phyloP scores from a whole-genome alignment of 92 coral and sea anemone species.

The Porites divaricata region DNA sequence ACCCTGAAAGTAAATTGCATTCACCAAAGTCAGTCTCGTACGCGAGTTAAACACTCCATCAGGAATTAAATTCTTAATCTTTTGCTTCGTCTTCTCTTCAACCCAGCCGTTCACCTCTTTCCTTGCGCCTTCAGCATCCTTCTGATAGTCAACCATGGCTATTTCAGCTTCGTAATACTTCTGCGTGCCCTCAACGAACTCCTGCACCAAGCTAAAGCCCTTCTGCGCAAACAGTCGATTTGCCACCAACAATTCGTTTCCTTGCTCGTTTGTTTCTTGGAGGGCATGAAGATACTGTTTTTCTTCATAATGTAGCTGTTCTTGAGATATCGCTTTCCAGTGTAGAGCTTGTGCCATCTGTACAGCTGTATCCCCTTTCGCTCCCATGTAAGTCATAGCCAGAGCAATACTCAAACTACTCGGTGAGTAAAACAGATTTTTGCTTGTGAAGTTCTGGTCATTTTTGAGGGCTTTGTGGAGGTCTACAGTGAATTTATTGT shows the following conservation, averaged over 20 bases:
- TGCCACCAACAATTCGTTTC: constrained; percentile 70
- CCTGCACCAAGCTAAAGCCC: constrained; percentile 60
- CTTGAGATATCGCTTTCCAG: constrained; percentile 66
- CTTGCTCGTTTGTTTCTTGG: constrained; percentile 50
- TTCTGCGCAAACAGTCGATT: constrained; percentile 83
- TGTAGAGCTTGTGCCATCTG: constrained; percentile 80
- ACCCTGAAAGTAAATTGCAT: constrained; percentile 95
- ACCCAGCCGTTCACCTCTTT: constrained; percentile 83
- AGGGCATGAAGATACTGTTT: constrained; percentile 66
- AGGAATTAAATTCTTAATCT: constrained; percentile 71
- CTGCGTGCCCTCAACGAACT: constrained; percentile 67
- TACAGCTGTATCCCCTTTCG: constrained; percentile 81
- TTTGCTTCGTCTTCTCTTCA: constrained; percentile 81
- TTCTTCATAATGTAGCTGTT: constrained; percentile 66
- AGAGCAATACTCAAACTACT: constrained; percentile 82
- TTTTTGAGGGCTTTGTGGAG: constrained; percentile 55
- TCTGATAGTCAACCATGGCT: constrained; percentile 81
- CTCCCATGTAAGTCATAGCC: constrained; percentile 93
- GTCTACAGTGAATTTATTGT: constrained; percentile 72
- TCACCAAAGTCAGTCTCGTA: constrained; percentile 77
- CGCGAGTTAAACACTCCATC: constrained; percentile 54
- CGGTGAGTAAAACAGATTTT: constrained; percentile 89
- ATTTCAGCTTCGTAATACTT: constrained; percentile 75
- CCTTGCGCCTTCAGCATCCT: constrained; percentile 73
- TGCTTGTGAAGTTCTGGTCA: constrained; percentile 17